These are phyloP conservation scores for Hydrozoanthus gracilis DNA, from an alignment of 92 coral and sea anemone genomes.

Conservation along the genomic window DNA sequence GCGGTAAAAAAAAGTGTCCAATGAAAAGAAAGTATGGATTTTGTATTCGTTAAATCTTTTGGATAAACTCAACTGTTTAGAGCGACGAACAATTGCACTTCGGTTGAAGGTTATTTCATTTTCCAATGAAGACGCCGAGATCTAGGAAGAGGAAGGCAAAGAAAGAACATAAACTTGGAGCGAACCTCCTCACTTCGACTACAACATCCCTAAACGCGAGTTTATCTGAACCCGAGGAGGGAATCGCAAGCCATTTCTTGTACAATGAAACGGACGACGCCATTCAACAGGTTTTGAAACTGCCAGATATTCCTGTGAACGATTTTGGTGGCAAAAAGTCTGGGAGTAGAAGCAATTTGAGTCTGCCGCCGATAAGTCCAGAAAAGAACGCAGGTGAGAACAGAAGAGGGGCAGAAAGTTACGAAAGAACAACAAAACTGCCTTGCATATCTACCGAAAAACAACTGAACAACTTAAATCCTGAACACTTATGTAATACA, in stretches of 20 bases:
- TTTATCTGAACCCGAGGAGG: constrained; percentile 53
- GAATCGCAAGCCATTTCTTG: constrained; percentile 76
- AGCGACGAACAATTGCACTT: not conserved
- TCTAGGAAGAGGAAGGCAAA: constrained; percentile 68
- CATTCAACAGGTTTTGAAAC: constrained; percentile 78
- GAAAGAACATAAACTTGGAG: constrained; percentile 69
- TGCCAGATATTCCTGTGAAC: constrained; percentile 74
- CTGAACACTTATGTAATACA: constrained; percentile 19
- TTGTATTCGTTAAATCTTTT: not conserved
- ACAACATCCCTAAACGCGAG: constrained; percentile 49
- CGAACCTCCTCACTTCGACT: constrained; percentile 58
- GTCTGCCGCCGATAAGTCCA: constrained; percentile 72
- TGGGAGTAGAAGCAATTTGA: constrained; percentile 53
- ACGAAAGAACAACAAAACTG: constrained; percentile 61
- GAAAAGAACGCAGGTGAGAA: constrained; percentile 66
- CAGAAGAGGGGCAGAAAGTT: constrained; percentile 35
- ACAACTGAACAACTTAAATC: constrained; percentile 25
- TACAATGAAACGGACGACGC: constrained; percentile 80
- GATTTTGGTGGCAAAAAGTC: constrained; percentile 53
- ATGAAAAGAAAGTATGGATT: not conserved
- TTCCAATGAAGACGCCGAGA: constrained; percentile 69
- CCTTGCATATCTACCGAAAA: constrained; percentile 66
- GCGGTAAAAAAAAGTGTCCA: not conserved
- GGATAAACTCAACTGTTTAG: not conserved
- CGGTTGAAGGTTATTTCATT: not conserved